These are phyloP conservation scores for Colletes latitarsis DNA, from an alignment of 1,140 invertebrate species.

Conservation along the genomic window DNA sequence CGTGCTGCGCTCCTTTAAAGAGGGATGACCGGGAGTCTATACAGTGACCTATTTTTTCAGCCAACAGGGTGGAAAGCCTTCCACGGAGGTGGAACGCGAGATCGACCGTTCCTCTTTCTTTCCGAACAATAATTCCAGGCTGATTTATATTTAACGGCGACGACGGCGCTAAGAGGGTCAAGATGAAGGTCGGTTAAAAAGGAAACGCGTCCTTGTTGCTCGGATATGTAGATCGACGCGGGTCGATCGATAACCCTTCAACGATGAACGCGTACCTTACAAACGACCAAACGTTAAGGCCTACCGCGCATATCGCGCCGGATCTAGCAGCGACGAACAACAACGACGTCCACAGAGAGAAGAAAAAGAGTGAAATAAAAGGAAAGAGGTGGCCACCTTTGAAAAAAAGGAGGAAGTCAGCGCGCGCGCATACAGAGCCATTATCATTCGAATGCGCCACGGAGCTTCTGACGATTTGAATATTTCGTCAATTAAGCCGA, in stretches of 20 bases:
- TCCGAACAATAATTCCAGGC: background rate
- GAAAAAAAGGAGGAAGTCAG: constrained; percentile 7
- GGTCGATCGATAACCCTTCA: constrained; percentile 56
- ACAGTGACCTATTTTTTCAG: too few species aligned
- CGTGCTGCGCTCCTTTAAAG: too few species aligned
- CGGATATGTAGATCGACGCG: constrained; percentile 47
- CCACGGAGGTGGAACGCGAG: background rate
- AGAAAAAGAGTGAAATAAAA: background rate
- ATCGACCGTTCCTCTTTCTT: background rate
- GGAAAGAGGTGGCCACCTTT: background rate
- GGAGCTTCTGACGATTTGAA: constrained; percentile 67
- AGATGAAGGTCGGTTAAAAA: constrained; percentile 55
- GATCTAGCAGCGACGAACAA: constrained; percentile 10
- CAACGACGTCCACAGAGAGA: background rate
- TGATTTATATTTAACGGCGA: constrained; percentile 34
- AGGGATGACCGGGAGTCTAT: too few species aligned
- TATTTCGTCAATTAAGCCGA: constrained; percentile 77
- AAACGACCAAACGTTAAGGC: background rate
- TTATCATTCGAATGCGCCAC: constrained; percentile 60
- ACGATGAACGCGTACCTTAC: background rate
- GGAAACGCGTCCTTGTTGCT: constrained; percentile 45
- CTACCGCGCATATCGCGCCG: constrained; percentile 23
- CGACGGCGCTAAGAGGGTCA: constrained; percentile 33
- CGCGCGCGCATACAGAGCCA: background rate
- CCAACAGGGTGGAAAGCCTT: too few species aligned